Base-by-base conservation (phyloP, 2,888 invertebrate genomes). In the Drosophila neonasuta region DNA sequence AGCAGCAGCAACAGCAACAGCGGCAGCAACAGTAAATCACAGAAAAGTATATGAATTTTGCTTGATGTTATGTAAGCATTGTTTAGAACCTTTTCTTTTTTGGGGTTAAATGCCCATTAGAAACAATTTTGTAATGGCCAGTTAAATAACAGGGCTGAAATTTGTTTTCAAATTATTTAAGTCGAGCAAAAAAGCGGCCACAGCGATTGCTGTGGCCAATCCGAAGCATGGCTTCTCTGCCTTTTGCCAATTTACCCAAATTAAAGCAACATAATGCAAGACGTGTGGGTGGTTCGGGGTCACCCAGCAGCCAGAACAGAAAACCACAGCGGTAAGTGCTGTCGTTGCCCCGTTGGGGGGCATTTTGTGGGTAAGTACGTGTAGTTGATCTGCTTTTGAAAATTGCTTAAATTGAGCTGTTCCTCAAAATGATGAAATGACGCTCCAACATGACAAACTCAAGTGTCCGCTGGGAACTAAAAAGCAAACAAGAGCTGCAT, bases 161-260 rank as follows among this genome's bases (percentile, higher is more conserved):
- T 81, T 84, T 81, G 84, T 84, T 81, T 81, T 84, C 81, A 84
- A 79, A 81, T 81, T 81, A 81, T 81, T 84, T 75, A 81, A 81
- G 84, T 81, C 81, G 84, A 81, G 84, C 81, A 83, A 13, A 83
- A 74, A 80, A 71, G 63, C 68, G 65, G n/a, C 54, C 36, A 32
- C 59, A 49, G 39, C 56, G 52, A 46, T 29, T 41, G 45, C 42
- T 0, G n/a, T 30, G 8, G 42, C 24, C 24, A 24, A 6, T 1
- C 6, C 24, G 24, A 24, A 15, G 15, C 39, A 41, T 13, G 42
- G 42, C 30, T n/a, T 10, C 54, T 48, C 45, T 60, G 74, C 68
- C 48, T 24, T 20, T 45, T 65, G 64, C 82, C 81, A 81, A 81
- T 84, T 84, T 81, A 84, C 51, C 72, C 75, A 81, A 79, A 84